Evolutionary conservation across 2,888 invertebrate genomes (phyloP).

Genomic region (Rhorus exstirpatorius): DNA sequence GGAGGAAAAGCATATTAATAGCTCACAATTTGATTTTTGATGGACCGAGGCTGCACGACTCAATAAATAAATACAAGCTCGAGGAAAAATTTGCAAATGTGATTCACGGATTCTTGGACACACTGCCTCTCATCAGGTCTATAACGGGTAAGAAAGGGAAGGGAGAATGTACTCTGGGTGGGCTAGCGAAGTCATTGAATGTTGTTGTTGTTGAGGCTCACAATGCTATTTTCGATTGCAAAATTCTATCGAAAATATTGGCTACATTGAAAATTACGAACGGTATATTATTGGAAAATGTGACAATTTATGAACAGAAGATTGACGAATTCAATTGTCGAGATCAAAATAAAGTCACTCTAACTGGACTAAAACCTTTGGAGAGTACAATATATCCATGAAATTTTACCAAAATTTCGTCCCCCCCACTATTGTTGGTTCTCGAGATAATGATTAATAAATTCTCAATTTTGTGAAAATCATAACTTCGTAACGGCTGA

Average conservation of each 20-base stretch:
- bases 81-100: constrained; percentile 38
- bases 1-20: constrained; percentile 41
- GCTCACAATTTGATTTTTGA: constrained; percentile 59
- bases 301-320: too few species aligned
- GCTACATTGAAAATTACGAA: not conserved
- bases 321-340: too few species aligned
- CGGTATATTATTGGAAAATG: too few species aligned
- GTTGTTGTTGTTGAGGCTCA: constrained; percentile 5
- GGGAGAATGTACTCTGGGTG: constrained; percentile 9
- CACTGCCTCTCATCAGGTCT: constrained; percentile 39
- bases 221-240: constrained; percentile 26
- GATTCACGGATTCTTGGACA: constrained; percentile 55
- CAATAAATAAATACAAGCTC: constrained; percentile 23
- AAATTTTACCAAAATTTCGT: too few species aligned
- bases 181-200: not conserved
- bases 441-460: too few species aligned
- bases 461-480: too few species aligned
- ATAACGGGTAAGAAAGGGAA: constrained; percentile 10
- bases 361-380: too few species aligned
- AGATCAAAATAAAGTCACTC: too few species aligned
- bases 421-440: too few species aligned
- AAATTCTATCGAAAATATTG: constrained; percentile 21
- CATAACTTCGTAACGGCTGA: too few species aligned
- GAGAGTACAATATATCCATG: too few species aligned
- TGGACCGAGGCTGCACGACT: constrained; percentile 31